Evolutionary conservation across 2,113 vertebrate species (phyloP).

Genomic region (Chionis minor): DNA sequence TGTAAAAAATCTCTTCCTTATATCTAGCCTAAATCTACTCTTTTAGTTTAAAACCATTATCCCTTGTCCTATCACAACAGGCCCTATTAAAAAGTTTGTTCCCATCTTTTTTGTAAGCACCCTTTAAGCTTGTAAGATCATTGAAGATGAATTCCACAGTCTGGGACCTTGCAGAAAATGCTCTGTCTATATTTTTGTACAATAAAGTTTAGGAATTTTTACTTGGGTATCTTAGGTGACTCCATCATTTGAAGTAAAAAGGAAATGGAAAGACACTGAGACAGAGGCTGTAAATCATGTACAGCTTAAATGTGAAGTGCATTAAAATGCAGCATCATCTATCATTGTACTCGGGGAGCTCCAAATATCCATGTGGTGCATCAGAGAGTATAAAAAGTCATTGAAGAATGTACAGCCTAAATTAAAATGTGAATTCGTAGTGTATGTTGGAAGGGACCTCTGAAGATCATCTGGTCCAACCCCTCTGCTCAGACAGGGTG

Average conservation of each 20-base stretch:
- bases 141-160: not conserved
- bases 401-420: not conserved
- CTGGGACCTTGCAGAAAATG: not conserved
- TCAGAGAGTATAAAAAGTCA: not conserved
- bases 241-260: not conserved
- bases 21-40: not conserved
- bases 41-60: not conserved
- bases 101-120: not conserved
- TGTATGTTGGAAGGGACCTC: not conserved
- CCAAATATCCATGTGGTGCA: not conserved
- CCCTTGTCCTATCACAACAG: not conserved
- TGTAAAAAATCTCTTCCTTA: not conserved
- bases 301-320: not conserved
- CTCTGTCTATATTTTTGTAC: not conserved
- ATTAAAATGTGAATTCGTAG: not conserved
- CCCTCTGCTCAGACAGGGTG: not conserved
- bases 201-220: not conserved
- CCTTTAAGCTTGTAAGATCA: not conserved
- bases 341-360: not conserved
- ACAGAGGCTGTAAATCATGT: not conserved
- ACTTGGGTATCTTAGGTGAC: not conserved
- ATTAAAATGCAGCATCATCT: not conserved
- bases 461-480: not conserved
- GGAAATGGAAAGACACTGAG: not conserved
- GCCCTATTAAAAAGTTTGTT: not conserved